Base-by-base conservation (phyloP, 2,113 vertebrate species). In the Haliaeetus leucogaster region DNA sequence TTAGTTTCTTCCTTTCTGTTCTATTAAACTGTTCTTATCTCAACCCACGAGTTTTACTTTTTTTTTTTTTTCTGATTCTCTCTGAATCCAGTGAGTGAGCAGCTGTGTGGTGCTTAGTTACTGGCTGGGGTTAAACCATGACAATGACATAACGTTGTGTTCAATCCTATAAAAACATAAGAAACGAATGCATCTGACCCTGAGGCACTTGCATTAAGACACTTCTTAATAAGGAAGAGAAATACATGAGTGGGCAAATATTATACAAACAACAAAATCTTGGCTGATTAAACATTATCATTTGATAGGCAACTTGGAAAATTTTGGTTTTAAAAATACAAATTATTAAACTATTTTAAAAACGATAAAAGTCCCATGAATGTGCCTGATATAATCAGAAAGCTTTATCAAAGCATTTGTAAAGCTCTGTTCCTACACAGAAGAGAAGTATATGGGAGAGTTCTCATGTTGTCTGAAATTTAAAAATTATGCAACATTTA, bases 201-300 rank as follows among this genome's bases (percentile, higher is more conserved):
- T 43, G 10, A 52, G 10, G 2, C 25, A 21, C 8, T 80, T 80
- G 7, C 8, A 86, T 32, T 16, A 34, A 40, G 8, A 34, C 6
- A 40, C 6, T 71, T 70, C 26, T 48, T 79, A 89, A 30, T 4
- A 66, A 3, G 3, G 16, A 74, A 53, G 16, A 62, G 13, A 71
- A 83, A 83, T 17, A 59, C 16, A 15, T 13, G 4, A 71, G 5
- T 38, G 4, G 8, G 4, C 3, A 84, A 65, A 83, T 73, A 56
- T 3, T 65, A 7, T 16, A 21, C 42, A 50, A 59, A 0, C 1
- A 10, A 6, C 1, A 5, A 48, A 59, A 36, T 38, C 20, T 42
- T 34, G 62, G 4, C 6, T 71, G 18, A 66, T 55, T 76, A 68
- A 53, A n/a, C 12, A 61, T 25, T 50, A 50, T 36, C 9, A 30